Percentiles rank a stretch among this genome's conserved stretches.
Conservation (phyloP, 2,113 vertebrate species). For the Eudyptes chrysolophus region DNA sequence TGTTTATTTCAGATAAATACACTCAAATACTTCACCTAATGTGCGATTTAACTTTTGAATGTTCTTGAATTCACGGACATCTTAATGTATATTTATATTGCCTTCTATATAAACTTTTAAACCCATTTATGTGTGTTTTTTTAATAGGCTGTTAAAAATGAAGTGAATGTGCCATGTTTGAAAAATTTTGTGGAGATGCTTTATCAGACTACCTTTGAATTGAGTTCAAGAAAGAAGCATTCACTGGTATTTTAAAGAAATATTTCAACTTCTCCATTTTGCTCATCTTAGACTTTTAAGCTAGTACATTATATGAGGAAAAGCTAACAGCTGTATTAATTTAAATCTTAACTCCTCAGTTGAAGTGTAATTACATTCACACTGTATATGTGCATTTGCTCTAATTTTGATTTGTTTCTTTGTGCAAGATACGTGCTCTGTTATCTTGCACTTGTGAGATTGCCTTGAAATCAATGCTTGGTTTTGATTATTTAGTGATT, state of each 20-base stretch:
- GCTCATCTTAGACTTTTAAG: background rate
- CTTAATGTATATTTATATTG: background rate
- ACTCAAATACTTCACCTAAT: background rate
- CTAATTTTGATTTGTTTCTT: background rate
- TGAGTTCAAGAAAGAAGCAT: constrained; percentile 99
- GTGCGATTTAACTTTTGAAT: background rate
- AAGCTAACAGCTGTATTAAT: background rate
- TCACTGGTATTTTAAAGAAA: constrained; percentile 87
- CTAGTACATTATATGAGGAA: background rate
- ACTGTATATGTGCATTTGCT: background rate
- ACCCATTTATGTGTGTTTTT: constrained; percentile 9
- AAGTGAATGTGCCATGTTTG: constrained; percentile 98
- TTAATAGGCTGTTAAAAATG: constrained; percentile 96
- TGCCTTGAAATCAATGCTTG: background rate
- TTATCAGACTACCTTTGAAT: constrained; percentile 98
- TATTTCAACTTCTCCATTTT: constrained; percentile 43
- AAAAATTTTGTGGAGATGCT: constrained; percentile 99
- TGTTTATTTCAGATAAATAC: background rate
- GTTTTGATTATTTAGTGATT: background rate
- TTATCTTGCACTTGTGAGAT: background rate
- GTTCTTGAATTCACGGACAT: background rate
- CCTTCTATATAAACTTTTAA: background rate
- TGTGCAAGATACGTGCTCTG: background rate
- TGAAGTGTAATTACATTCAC: background rate
- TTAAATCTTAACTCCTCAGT: background rate